Evolutionary conservation across 30 jellyfish, hydroid and myxozoan species (phyloP).

Genomic region (Pelagia noctiluca): DNA sequence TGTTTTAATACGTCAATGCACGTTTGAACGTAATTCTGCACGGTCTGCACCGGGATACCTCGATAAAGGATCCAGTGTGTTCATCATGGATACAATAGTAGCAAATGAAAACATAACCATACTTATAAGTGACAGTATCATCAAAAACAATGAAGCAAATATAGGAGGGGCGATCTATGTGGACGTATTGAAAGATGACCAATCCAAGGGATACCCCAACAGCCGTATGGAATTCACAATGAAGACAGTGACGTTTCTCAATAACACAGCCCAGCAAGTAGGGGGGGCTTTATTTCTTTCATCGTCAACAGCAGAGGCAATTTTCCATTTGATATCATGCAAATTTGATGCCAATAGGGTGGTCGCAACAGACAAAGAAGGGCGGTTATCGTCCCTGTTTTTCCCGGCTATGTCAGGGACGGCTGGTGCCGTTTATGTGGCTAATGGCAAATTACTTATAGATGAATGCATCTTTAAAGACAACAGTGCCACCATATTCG

Average conservation of each 20-base stretch:
- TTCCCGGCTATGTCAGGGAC: constrained; percentile 40
- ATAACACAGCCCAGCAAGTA: constrained; percentile 42
- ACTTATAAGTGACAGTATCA: not conserved
- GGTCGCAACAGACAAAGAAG: constrained; percentile 9
- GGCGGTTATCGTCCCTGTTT: constrained; percentile 26
- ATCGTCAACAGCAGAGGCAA: not conserved
- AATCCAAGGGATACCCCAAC: no score
- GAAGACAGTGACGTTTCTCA: not conserved
- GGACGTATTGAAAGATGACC: not conserved
- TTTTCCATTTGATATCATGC: not conserved
- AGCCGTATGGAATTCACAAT: not conserved
- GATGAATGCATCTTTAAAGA: constrained; percentile 11
- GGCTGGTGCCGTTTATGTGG: constrained; percentile 19
- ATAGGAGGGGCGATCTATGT: constrained; percentile 17
- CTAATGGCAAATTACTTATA: not conserved
- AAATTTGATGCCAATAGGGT: not conserved
- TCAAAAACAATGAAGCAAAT: constrained; percentile 16
- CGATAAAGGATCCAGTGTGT: constrained; percentile 5
- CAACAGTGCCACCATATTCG: constrained; percentile 24
- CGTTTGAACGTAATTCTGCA: constrained; percentile 10
- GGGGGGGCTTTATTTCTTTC: constrained; percentile 6
- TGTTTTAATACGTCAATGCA: not conserved
- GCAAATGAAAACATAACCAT: not conserved
- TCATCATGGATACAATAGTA: not conserved
- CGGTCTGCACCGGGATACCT: not conserved